A percentile compares a stretch with the other conserved stretches of the same genome.
phyloP scores from a whole-genome alignment of 2,113 vertebrate species.

The Seriola quinqueradiata region DNA sequence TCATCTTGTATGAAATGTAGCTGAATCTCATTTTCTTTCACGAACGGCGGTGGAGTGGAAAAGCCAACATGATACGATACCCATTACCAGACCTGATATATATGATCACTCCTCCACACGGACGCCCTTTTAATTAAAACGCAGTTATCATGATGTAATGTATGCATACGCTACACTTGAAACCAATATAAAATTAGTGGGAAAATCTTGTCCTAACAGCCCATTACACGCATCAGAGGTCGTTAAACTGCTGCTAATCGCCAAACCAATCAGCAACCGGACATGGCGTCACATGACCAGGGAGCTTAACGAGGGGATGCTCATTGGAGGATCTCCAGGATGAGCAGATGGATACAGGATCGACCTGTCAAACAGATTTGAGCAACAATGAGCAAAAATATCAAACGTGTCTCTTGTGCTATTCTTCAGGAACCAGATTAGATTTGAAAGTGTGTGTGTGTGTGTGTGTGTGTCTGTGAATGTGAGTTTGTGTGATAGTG shows the following conservation, averaged over 20 bases:
- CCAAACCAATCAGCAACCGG: slow-evolving; percentile 10
- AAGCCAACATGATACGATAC: neutral
- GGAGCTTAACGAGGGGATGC: neutral
- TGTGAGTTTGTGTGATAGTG: neutral
- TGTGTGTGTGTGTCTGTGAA: neutral
- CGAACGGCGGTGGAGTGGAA: neutral
- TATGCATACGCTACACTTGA: neutral
- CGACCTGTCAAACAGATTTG: neutral
- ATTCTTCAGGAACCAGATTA: neutral
- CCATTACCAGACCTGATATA: neutral
- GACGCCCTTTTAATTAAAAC: slow-evolving; percentile 5
- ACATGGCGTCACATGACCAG: neutral
- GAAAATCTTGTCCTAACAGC: slow-evolving; percentile 5
- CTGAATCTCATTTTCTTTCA: neutral
- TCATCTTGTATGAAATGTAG: neutral
- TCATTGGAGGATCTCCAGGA: neutral
- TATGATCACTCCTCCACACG: neutral
- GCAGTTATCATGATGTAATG: neutral
- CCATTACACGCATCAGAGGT: slow-evolving; percentile 6
- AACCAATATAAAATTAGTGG: neutral
- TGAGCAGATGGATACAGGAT: neutral
- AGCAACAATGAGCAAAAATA: neutral
- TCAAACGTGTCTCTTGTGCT: neutral
- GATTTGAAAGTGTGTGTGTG: neutral
- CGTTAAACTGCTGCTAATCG: slow-evolving; percentile 18